Evolutionary conservation across 2,113 vertebrate genomes (phyloP).

Genomic region (Laticauda laticaudata): DNA sequence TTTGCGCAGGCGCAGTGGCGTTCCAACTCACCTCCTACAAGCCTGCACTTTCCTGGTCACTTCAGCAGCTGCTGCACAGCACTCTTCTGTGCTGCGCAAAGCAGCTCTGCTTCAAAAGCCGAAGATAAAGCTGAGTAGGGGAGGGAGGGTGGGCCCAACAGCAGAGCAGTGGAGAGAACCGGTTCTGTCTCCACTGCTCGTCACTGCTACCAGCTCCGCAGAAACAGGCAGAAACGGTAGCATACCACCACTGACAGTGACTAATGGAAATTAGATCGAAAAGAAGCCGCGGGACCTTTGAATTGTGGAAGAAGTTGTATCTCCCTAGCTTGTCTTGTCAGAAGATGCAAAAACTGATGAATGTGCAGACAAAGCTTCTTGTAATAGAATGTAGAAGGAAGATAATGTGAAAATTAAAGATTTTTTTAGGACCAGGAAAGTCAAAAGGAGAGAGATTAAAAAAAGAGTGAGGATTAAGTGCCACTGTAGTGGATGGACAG

Average conservation of each 20-base stretch:
- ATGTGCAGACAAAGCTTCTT: not conserved
- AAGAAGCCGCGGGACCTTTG: not conserved
- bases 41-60: no score
- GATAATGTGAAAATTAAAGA: not conserved
- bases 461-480: not conserved
- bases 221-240: no score
- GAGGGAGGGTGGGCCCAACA: no score
- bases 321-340: not conserved
- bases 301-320: not conserved
- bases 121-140: no score
- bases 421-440: not conserved
- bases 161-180: no score
- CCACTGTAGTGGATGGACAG: not conserved
- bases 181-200: no score
- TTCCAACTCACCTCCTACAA: no score
- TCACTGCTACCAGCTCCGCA: no score
- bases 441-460: not conserved
- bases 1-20: no score
- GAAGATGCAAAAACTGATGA: not conserved
- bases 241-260: not conserved
- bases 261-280: not conserved
- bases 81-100: no score
- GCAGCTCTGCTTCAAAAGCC: no score
- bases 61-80: no score
- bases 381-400: not conserved